phyloP scores from a whole-genome alignment of 2,113 vertebrate species.

The Pao palembangensis region DNA sequence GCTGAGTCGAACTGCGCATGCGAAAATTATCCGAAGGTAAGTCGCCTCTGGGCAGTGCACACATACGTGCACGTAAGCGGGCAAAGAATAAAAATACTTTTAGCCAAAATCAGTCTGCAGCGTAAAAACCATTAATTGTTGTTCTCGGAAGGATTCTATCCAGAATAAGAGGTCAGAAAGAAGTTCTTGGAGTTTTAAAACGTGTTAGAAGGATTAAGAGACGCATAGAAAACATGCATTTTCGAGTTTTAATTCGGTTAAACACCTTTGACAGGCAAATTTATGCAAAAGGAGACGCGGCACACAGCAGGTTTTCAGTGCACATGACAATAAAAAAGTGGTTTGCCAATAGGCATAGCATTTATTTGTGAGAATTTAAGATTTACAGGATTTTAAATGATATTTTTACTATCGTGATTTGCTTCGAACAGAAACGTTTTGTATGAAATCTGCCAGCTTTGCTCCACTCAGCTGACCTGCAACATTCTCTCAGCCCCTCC shows the following conservation, averaged over 20 bases:
- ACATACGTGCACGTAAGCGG: neutral
- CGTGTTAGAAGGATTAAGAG: too few species aligned
- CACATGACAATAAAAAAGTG: too few species aligned
- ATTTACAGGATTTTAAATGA: too few species aligned
- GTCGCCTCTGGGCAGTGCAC: neutral
- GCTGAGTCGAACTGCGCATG: constrained; percentile 38
- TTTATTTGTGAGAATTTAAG: too few species aligned
- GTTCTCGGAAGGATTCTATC: too few species aligned
- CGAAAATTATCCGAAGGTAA: constrained; percentile 19
- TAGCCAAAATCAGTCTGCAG: neutral
- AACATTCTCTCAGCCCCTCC: neutral
- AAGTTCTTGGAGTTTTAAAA: too few species aligned
- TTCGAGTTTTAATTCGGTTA: neutral
- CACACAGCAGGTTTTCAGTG: too few species aligned
- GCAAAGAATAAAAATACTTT: neutral
- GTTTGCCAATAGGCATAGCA: too few species aligned
- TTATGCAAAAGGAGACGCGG: neutral
- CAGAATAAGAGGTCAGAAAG: too few species aligned
- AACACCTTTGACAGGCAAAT: neutral
- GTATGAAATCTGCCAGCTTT: neutral
- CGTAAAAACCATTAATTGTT: neutral
- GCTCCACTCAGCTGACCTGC: neutral
- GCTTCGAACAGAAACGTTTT: too few species aligned
- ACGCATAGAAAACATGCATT: too few species aligned
- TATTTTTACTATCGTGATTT: too few species aligned